Base-by-base conservation (phyloP, 2,113 vertebrate genomes). In the Xiphorhynchus elegans region DNA sequence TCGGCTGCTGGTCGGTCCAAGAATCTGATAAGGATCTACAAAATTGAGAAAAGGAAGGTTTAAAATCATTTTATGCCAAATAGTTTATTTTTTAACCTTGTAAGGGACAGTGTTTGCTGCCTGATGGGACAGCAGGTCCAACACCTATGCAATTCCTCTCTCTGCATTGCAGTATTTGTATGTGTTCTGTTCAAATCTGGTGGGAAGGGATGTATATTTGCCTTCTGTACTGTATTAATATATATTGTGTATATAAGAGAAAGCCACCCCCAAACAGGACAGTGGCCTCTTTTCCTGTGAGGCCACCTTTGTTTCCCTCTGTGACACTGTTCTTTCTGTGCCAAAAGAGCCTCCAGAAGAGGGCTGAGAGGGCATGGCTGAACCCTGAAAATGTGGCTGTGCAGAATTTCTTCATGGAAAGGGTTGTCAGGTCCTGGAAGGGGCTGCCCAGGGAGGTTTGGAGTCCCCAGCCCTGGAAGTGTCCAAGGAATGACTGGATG, bases 1-100 rank as follows among this genome's bases (percentile, higher is more conserved):
- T 81, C 99, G 98, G 96, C 99, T 99, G 98, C 99, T 99, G 60
- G 99, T 98, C 2, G 99, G 98, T 59, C 99, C 99, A 83, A 99
- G 98, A 95, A 99, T 99, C 98, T 99, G 99, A 95, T 99, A 99
- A 0, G 99, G 99, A 97, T 99, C 99, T 99, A 93, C 7, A 68
- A 79, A 66, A 91, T 78, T 70, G 73, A 66, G 37, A 87, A 42
- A 84, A 72, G 52, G 77, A 93, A 93, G 40, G 74, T 68, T 83
- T 69, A 33, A 95, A 93, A 52, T 52, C 40, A 76, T 20, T 2
- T 2, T 0, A 50, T 14, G 11, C 23, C 7, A 74, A 47, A 13
- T 39, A 74, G 44, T 89, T 67, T 55, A 8, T 8, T 68, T 69
- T 69, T 87, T 19, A 89, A 59, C 20, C 13, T 63, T 67, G 16